Base-by-base conservation (phyloP, 92 coral and sea anemone species). In the Metridium senile region DNA sequence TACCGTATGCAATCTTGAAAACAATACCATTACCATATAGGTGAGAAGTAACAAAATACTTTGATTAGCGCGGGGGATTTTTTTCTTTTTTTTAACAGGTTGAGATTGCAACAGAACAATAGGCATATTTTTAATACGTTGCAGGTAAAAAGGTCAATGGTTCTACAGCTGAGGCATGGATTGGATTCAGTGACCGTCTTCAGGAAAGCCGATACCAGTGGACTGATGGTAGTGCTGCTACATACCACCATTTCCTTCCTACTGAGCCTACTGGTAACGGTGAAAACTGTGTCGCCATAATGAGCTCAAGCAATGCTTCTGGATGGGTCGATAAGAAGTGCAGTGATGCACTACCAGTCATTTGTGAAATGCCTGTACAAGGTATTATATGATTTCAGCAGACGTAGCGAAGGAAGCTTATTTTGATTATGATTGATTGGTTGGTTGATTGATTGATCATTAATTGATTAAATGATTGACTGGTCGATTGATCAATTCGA, bases 291-390 rank as follows among this genome's bases (percentile, higher is more conserved):
- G 87, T 91, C 53, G 86, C 84, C 28, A 87, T 87, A 80, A 66
- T 83, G n/a, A 86, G 79, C 54, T 65, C 77, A 62, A 70, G 53
- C 25, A 75, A 66, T 57, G 53, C 62, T 0, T 58, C 79, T 33
- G 92, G 93, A 51, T 91, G 97, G 97, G 89, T 85, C 31, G 97
- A 91, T 74, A 80, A 75, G 71, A 87, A 80, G 25, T 91, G 97
- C n/a, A 23, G 52, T 23, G 91, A 79, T 17, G 26, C 29, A 70
- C 63, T 81, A 26, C 91, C 97, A 0, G 86, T 70, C 32, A 64
- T 83, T 47, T 91, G 97, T 59, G 68, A 82, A 34, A 82, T 72
- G 69, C 89, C 97, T 0, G 74, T 83, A 1, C 88, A 88, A 70
- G 97, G 97, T 91, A 70, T 33, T 10, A 13, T 39, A 39, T 39